Percentiles rank a stretch among this genome's conserved stretches.
phyloP scores from a whole-genome alignment of 1,140 invertebrate genomes.

The Ectropis grisescens region DNA sequence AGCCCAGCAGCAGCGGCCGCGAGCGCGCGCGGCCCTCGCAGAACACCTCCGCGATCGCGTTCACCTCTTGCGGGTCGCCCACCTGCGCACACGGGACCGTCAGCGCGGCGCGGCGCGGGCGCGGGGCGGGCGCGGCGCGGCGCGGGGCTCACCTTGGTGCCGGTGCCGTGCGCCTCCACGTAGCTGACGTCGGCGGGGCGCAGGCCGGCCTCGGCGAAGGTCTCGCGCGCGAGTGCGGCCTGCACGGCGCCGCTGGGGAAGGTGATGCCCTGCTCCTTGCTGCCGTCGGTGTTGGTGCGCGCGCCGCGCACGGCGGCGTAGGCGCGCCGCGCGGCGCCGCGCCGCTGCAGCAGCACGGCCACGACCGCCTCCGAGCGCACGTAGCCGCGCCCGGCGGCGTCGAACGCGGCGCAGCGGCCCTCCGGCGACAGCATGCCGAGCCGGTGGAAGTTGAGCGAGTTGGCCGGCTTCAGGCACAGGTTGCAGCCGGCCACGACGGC shows the following conservation, averaged over 20 bases:
- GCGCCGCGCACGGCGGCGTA: conserved; percentile 91
- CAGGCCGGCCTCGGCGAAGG: conserved; percentile 86
- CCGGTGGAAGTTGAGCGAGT: conserved; percentile 93
- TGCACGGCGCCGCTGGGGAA: conserved; percentile 92
- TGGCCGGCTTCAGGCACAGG: conserved; percentile 88
- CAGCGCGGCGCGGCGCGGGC: neutral
- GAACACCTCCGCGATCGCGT: conserved; percentile 93
- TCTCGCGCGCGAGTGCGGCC: conserved; percentile 86
- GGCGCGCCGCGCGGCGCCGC: conserved; percentile 79
- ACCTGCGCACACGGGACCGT: conserved; percentile 41
- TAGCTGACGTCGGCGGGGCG: conserved; percentile 86
- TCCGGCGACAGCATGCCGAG: conserved; percentile 90
- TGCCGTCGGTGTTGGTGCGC: conserved; percentile 91
- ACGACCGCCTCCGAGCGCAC: conserved; percentile 91
- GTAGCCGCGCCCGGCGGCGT: conserved; percentile 91
- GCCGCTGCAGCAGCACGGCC: conserved; percentile 85
- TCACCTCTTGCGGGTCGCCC: conserved; percentile 96
- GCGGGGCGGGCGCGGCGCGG: neutral
- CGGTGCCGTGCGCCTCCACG: conserved; percentile 97
- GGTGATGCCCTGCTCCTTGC: conserved; percentile 92
- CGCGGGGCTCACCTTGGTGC: conserved; percentile 80
- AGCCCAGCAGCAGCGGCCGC: conserved; percentile 89
- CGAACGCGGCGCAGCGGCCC: conserved; percentile 95
- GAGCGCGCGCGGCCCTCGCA: conserved; percentile 86
- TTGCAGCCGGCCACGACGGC: conserved; percentile 92